Conservation (phyloP, 2,888 invertebrate genomes). For the Sialis lutaria region DNA sequence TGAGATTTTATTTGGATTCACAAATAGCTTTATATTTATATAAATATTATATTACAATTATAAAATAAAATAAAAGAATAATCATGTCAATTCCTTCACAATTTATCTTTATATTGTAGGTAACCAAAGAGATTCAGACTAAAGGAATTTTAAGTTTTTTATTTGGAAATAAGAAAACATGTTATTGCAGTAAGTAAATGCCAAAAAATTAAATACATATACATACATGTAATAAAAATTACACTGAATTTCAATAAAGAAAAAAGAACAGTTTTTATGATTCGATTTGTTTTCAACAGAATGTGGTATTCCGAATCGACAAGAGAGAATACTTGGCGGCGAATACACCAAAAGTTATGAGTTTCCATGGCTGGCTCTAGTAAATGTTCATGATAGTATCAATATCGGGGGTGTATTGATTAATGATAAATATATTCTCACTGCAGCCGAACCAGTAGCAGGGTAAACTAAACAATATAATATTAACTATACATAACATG, state of each 20-base stretch:
- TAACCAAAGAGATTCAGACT: no score
- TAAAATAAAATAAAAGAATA: no score
- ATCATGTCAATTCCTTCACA: no score
- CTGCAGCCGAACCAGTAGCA: slow-evolving; percentile 31
- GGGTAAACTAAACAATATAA: slow-evolving; percentile 21
- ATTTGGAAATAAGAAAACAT: slow-evolving; percentile 4
- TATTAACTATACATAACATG: neutral
- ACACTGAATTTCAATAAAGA: slow-evolving; percentile 1
- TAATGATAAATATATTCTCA: slow-evolving; percentile 37
- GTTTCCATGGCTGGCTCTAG: slow-evolving; percentile 35
- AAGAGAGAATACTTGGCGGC: slow-evolving; percentile 27
- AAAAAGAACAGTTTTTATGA: slow-evolving; percentile 5
- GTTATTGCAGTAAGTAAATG: slow-evolving; percentile 7
- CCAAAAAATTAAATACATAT: neutral
- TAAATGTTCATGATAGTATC: slow-evolving; percentile 23
- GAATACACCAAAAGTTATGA: slow-evolving; percentile 30
- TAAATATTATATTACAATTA: no score
- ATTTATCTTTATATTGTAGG: no score
- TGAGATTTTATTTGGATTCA: no score
- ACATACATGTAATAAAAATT: neutral
- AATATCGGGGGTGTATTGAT: slow-evolving; percentile 31
- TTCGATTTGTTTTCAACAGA: slow-evolving; percentile 16
- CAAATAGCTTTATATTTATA: no score
- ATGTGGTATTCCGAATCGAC: slow-evolving; percentile 30
- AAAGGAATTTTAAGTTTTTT: slow-evolving; percentile 5